Conservation (phyloP, 2,888 invertebrate species). For the Alsophila aescularia region DNA sequence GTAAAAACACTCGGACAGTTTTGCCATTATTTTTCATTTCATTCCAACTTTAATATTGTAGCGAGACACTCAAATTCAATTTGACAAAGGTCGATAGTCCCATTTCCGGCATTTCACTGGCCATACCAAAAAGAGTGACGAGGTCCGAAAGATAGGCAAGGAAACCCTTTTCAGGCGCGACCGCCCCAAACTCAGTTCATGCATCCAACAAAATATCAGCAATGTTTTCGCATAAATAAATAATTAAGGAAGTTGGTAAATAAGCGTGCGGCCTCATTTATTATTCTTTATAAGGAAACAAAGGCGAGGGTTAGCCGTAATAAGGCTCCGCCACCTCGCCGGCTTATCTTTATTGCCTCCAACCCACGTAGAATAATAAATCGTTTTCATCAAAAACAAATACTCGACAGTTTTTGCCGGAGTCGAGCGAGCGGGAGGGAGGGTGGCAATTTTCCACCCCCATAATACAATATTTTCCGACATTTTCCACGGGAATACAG, state of each 20-base stretch:
- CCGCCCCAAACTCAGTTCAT: constrained; percentile 52
- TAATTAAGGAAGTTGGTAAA: constrained; percentile 83
- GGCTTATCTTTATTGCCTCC: constrained; percentile 85
- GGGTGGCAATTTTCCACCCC: constrained; percentile 85
- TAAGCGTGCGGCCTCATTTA: constrained; percentile 84
- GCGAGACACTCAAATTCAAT: constrained; percentile 11
- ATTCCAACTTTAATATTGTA: not conserved
- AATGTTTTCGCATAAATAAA: constrained; percentile 81
- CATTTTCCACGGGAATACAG: constrained; percentile 85
- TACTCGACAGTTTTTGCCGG: constrained; percentile 85
- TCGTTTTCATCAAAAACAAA: constrained; percentile 86
- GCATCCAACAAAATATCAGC: constrained; percentile 74
- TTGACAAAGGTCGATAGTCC: constrained; percentile 24
- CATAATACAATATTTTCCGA: constrained; percentile 85
- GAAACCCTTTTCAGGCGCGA: constrained; percentile 41
- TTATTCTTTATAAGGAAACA: constrained; percentile 85
- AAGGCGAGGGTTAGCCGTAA: constrained; percentile 85
- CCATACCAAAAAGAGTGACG: constrained; percentile 23
- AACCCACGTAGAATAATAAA: constrained; percentile 85
- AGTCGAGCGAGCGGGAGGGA: constrained; percentile 81
- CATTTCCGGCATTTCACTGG: constrained; percentile 25
- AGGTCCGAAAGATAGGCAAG: constrained; percentile 34
- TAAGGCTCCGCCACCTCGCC: constrained; percentile 84
- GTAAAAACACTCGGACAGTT: not conserved
- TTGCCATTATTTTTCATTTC: not conserved